Evolutionary conservation across 2,797 vertebrate genomes (phyloP).

Genomic region (Peromyscus attwateri): DNA sequence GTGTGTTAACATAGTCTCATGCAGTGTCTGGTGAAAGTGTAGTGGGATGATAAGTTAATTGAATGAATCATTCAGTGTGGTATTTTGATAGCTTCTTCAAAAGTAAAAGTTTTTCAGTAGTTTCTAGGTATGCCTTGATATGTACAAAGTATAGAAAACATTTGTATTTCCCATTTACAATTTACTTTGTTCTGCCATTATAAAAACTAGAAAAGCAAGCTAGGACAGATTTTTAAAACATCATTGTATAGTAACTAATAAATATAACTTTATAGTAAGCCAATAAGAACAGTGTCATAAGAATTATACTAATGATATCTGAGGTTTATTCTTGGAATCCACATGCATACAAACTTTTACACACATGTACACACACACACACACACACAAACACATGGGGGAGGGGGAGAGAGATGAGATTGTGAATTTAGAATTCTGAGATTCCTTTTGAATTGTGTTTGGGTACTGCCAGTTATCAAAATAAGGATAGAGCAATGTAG

Average conservation of each 20-base stretch:
- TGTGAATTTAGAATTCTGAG: background rate
- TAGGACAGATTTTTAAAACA: background rate
- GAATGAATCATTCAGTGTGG: background rate
- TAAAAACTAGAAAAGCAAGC: background rate
- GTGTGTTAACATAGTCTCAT: background rate
- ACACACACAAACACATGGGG: background rate
- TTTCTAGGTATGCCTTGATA: background rate
- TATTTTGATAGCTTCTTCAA: background rate
- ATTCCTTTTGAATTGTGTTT: constrained; percentile 17
- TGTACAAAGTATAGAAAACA: background rate
- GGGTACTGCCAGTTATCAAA: background rate
- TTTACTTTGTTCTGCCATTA: background rate
- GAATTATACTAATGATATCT: background rate
- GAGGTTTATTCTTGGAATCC: background rate
- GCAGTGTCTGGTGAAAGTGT: background rate
- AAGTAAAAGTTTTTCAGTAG: background rate
- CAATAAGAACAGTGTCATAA: background rate
- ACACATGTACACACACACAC: background rate
- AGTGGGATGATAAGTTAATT: background rate
- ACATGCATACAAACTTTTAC: background rate
- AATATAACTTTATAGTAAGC: no score
- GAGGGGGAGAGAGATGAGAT: background rate
- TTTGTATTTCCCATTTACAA: background rate
- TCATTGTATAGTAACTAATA: background rate
- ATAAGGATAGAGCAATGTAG: constrained; percentile 3